Evolutionary conservation across 2,888 invertebrate species (phyloP).

Genomic region (Oscheius onirici): DNA sequence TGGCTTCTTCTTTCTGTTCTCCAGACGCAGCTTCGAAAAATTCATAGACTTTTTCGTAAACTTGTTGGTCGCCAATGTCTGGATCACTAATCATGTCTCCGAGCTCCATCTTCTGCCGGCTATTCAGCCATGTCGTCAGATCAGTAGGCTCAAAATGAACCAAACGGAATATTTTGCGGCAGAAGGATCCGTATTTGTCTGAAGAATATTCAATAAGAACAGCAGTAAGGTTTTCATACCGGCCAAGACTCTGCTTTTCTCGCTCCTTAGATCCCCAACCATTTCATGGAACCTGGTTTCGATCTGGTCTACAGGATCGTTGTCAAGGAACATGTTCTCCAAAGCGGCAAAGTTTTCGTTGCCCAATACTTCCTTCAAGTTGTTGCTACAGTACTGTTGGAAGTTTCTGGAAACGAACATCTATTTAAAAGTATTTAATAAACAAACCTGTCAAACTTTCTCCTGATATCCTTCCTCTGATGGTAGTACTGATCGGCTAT

Average conservation of each 20-base stretch:
- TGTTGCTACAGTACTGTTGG: constrained; percentile 39
- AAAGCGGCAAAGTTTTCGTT: constrained; percentile 34
- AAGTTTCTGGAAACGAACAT: constrained; percentile 35
- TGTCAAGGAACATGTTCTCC: constrained; percentile 44
- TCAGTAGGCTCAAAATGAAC: constrained; percentile 50
- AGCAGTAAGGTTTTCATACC: constrained; percentile 31
- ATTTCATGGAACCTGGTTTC: constrained; percentile 50
- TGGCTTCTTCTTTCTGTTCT: constrained; percentile 50
- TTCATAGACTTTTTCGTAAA: constrained; percentile 54
- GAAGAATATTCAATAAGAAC: background rate
- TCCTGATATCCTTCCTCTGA: constrained; percentile 39
- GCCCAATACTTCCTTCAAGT: constrained; percentile 37
- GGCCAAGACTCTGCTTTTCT: constrained; percentile 46
- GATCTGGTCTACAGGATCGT: constrained; percentile 51
- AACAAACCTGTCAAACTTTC: constrained; percentile 38
- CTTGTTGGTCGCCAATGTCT: constrained; percentile 43
- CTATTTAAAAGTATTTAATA: too few species aligned
- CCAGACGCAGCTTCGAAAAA: constrained; percentile 47
- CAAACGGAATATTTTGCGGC: constrained; percentile 57
- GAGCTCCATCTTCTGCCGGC: constrained; percentile 41
- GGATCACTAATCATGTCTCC: constrained; percentile 50
- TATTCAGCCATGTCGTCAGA: constrained; percentile 51
- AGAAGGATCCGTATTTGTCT: constrained; percentile 59
- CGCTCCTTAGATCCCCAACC: constrained; percentile 46
- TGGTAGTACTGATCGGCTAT: constrained; percentile 51